phyloP scores from a whole-genome alignment of 2,113 vertebrate genomes.

The Strix aluco region DNA sequence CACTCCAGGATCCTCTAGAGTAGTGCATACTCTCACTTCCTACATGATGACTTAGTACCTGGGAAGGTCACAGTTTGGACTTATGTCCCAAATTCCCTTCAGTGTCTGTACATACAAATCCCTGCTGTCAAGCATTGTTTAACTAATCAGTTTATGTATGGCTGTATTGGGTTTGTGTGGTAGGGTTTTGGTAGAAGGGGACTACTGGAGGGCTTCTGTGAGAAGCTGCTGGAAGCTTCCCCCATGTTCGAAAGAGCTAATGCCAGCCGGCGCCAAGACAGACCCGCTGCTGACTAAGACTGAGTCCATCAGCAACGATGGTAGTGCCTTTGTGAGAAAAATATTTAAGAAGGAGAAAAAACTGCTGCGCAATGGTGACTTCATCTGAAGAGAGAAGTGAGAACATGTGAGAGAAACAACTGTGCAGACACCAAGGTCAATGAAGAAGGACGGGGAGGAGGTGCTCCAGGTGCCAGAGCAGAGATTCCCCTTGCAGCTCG shows the following conservation, averaged over 20 bases:
- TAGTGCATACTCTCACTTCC: neutral
- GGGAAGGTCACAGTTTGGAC: neutral
- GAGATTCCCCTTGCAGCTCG: neutral
- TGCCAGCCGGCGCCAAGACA: neutral
- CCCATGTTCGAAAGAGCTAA: neutral
- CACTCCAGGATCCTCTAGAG: neutral
- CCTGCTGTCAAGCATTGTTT: slow-evolving; percentile 1
- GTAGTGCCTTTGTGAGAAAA: neutral
- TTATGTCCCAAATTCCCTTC: slow-evolving; percentile 3
- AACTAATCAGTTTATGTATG: slow-evolving; percentile 24
- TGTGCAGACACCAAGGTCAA: neutral
- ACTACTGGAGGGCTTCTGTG: neutral
- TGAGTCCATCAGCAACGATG: neutral
- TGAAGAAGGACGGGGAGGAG: neutral
- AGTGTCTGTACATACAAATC: neutral
- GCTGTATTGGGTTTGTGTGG: neutral
- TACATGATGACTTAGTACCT: neutral
- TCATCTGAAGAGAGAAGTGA: no score
- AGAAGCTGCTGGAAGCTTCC: neutral
- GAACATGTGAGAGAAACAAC: no score
- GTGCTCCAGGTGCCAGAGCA: neutral
- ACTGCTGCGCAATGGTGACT: no score
- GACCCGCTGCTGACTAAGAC: neutral
- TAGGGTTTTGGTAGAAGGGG: neutral
- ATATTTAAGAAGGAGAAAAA: neutral